Percentiles rank a stretch among this genome's conserved stretches.
phyloP scores from a whole-genome alignment of 2,797 vertebrate genomes.

The Enteromius treurensis region DNA sequence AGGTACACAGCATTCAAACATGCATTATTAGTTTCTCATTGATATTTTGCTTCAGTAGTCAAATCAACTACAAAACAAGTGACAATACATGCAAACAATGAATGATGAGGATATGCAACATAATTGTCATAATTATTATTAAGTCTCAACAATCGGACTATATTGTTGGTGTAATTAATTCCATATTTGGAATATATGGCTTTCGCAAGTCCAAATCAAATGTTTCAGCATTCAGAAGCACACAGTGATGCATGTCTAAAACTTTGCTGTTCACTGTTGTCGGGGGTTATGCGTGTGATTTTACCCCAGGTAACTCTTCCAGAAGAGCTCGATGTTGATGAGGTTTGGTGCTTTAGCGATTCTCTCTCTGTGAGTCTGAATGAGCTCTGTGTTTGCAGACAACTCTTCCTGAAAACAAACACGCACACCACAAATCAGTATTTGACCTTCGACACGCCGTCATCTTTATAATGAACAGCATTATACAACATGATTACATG shows the following conservation, averaged over 20 bases:
- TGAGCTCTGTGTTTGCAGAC: slow-evolving; percentile 81
- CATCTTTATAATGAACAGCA: neutral
- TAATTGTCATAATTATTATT: neutral
- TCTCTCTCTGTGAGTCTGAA: slow-evolving; percentile 82
- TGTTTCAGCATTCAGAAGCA: neutral
- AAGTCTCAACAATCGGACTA: no score
- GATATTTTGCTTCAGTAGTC: neutral
- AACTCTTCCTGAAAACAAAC: slow-evolving; percentile 82
- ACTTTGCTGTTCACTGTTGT: neutral
- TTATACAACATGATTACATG: neutral
- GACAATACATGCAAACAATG: no score
- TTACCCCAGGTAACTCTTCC: slow-evolving; percentile 78
- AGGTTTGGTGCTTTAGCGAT: slow-evolving; percentile 80
- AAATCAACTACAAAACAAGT: neutral
- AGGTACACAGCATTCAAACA: neutral
- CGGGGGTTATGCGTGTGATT: neutral
- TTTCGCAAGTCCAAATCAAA: no score
- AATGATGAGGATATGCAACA: neutral
- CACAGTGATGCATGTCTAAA: neutral
- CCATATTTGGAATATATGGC: no score
- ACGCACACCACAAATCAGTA: neutral
- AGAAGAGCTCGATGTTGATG: slow-evolving; percentile 86
- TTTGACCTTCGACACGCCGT: neutral
- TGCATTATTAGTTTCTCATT: no score
- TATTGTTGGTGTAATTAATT: no score